Evolutionary conservation across 2,113 vertebrate species (phyloP), one percentile per base, ranked within the genome.

Genomic region (Tachuris rubrigastra): DNA sequence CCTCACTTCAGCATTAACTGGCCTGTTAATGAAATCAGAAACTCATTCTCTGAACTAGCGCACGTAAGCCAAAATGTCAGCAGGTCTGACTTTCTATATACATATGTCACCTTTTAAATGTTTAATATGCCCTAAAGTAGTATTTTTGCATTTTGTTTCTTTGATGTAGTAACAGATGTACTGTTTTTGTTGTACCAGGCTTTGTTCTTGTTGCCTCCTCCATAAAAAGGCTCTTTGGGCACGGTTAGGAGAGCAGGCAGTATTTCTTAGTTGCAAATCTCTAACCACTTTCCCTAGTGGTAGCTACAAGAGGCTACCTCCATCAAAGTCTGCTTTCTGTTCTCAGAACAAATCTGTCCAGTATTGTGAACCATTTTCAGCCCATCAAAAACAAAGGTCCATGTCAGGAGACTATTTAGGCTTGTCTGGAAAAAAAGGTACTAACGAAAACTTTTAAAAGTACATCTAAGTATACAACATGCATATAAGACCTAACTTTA

Each of bases 121-220:
- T 96, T 97, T 97, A 96, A 97, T 97, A 93, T 89, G 95, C 95
- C 96, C 95, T 95, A 73, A 95, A 96, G 96, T 93, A 95, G 88
- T 68, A 78, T 89, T 96, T 97, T 96, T 96, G 96, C 96, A 96
- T 94, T 94, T 95, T 85, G 73, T 95, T 94, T 92, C 95, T 96
- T 96, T 97, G 96, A 96, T 96, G 94, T 87, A 94, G 83, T 82
- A 96, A 97, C 95, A 96, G 93, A 94, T 96, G 96, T 85, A 95
- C 96, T 85, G 92, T 66, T 93, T 90, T 69, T 65, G 67, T 93
- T 80, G 90, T 87, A 87, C 55, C 81, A 63, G 63, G 59, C 85
- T 72, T 75, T 90, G 91, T 85, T 93, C 22, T 72, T 71, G 12
- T 37, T 90, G 62, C 88, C 60, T 12, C 74, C 88, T 89, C 82